Conservation (phyloP, 2,888 invertebrate genomes). For the Gymnocheta viridis region DNA sequence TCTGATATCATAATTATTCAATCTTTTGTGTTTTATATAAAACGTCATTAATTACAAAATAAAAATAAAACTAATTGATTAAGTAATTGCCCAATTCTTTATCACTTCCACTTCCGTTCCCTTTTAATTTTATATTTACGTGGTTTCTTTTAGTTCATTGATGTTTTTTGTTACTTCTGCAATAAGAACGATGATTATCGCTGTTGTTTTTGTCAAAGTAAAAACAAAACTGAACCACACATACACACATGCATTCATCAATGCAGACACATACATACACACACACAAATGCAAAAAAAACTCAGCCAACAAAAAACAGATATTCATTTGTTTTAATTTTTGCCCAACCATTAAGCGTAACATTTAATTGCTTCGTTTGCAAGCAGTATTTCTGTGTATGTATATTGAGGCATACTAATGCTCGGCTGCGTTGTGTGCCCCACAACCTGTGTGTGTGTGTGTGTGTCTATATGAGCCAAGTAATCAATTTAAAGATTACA, state of each 20-base stretch:
- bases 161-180: conserved; percentile 40
- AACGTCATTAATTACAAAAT: background rate
- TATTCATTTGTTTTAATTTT: conserved; percentile 51
- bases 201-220: conserved; percentile 8
- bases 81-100: conserved; percentile 39
- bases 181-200: conserved; percentile 30
- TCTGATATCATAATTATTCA: conserved; percentile 41
- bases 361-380: conserved; percentile 63
- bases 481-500: conserved; percentile 71
- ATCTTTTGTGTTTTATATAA: background rate
- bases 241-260: no score
- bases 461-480: conserved; percentile 33
- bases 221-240: background rate
- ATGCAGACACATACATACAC: background rate
- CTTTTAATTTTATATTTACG: background rate
- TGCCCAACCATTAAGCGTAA: conserved; percentile 64
- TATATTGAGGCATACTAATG: conserved; percentile 8
- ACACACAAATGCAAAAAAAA: background rate
- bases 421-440: background rate
- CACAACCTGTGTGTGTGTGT: background rate
- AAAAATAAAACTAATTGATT: conserved; percentile 52
- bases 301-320: conserved; percentile 21
- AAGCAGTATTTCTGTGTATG: background rate
- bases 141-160: background rate
- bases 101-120: conserved; percentile 17